phyloP scores from a whole-genome alignment of 92 coral and sea anemone species.

The Micromussa lordhowensis region DNA sequence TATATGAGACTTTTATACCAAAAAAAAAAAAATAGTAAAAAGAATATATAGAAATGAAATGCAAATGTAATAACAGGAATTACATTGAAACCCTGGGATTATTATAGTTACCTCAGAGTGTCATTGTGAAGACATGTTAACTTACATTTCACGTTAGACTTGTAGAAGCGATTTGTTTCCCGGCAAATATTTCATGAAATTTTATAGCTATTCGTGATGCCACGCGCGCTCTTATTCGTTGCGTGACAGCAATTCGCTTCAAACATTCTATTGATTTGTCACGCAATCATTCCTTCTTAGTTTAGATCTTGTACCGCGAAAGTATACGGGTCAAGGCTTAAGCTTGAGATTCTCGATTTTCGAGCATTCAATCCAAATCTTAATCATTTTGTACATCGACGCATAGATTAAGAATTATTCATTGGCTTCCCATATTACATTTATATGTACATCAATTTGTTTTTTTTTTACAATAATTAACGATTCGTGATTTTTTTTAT shows the following conservation, averaged over 20 bases:
- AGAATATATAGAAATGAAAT: neutral
- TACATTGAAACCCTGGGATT: neutral
- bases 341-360: neutral
- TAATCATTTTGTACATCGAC: neutral
- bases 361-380: neutral
- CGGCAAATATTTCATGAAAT: neutral
- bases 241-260: neutral
- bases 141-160: neutral
- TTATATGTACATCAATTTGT: neutral
- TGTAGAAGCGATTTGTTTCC: neutral
- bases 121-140: neutral
- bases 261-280: neutral
- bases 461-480: neutral
- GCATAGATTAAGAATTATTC: neutral
- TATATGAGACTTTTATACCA: neutral
- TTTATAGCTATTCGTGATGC: neutral
- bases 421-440: neutral
- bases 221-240: neutral
- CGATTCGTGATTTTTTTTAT: neutral
- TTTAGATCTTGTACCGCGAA: neutral
- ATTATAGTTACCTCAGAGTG: neutral
- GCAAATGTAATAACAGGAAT: neutral
- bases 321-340: neutral
- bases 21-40: neutral
- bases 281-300: neutral